Base-by-base conservation (phyloP, 2,797 vertebrate genomes). In the Anisognathus igniventris region DNA sequence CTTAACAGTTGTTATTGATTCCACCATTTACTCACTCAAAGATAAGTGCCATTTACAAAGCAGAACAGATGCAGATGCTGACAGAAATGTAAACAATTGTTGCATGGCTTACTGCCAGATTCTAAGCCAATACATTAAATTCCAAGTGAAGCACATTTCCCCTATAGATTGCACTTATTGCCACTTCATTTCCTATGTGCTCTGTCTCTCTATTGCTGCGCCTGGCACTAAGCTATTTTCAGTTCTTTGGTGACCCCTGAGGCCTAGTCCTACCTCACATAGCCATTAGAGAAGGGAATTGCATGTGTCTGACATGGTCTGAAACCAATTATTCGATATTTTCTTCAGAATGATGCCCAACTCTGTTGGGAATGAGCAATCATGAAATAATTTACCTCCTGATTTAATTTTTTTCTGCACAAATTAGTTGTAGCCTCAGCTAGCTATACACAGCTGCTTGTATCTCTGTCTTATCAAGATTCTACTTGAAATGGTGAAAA, bases 321-420 rank as follows among this genome's bases (percentile, higher is more conserved):
- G 99, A 99, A 99, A 99, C 98, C 99, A 99, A 99, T 99, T 99
- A 99, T 99, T 99, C 99, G 98, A 99, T 98, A 99, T 99, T 99
- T 99, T 99, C 98, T 98, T 98, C 98, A 98, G 99, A 99, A 99
- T 99, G 98, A 99, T 99, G 98, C 98, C 98, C 98, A 98, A 98
- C 97, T 99, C 99, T 99, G 98, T 98, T 98, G 99, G 99, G 99
- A 99, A 99, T 98, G 98, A 98, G 98, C 98, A 99, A 99, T 99
- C 99, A 99, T 98, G 98, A 98, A 99, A 99, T 99, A 99, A 99
- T 99, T 99, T 99, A 99, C 98, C 98, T 98, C 98, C 98, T 99
- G 99, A 99, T 99, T 99, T 99, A 99, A 99, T 99, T 99, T 99
- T 98, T 99, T 98, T 98, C 98, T 97, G 97, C 97, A 98, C 97